A percentile compares a stretch with the other conserved stretches of the same genome.
These are phyloP conservation scores for Drosophila histrio DNA, from an alignment of 2,888 invertebrate species.

Conservation along the genomic window DNA sequence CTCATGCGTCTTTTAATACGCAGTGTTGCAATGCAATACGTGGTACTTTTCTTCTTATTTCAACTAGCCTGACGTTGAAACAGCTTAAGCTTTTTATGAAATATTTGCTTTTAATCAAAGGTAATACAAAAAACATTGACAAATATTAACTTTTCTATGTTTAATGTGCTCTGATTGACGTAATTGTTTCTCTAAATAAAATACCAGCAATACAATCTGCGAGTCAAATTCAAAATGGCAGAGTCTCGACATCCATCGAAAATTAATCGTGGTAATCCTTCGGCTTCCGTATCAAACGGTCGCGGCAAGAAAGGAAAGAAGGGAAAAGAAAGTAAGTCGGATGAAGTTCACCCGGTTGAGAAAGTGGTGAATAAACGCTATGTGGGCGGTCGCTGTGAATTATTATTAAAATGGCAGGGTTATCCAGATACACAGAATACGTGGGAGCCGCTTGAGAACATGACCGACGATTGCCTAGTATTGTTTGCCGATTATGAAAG, in stretches of 20 bases:
- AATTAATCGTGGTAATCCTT: background rate
- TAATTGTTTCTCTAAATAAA: no score
- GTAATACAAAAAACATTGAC: background rate
- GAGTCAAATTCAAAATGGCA: constrained; percentile 2
- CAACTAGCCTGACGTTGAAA: background rate
- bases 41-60: background rate
- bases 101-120: background rate
- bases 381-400: constrained; percentile 22
- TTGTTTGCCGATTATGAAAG: constrained; percentile 43
- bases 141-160: background rate
- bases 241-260: background rate
- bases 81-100: background rate
- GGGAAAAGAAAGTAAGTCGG: background rate
- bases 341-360: constrained; percentile 25
- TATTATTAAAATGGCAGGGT: constrained; percentile 43
- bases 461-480: constrained; percentile 19
- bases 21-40: background rate
- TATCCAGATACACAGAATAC: constrained; percentile 13
- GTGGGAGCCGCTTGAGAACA: constrained; percentile 51
- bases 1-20: background rate
- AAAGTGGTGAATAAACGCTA: constrained; percentile 38
- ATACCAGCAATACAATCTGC: background rate
- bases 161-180: background rate
- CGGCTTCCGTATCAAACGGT: background rate
- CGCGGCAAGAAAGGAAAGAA: background rate